Percentiles rank a stretch among this genome's conserved stretches.
Evolutionary conservation across 2,797 vertebrate genomes (phyloP).

Genomic region (Botia almorhae): DNA sequence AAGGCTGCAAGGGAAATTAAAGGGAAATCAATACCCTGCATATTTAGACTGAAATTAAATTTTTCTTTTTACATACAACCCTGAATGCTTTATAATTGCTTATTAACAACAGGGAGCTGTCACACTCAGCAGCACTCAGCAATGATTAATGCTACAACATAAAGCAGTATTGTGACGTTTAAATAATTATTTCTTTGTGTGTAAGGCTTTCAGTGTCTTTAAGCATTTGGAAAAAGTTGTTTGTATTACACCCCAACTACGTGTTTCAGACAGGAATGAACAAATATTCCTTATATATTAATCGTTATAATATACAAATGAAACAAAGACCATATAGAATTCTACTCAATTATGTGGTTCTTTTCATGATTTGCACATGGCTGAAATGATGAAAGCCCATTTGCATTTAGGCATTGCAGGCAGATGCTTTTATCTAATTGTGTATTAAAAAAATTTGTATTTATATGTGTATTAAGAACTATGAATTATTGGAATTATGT

Average conservation of each 20-base stretch:
- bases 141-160: not conserved
- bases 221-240: no score
- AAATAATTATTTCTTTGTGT: no score
- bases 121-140: not conserved
- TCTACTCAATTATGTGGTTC: not conserved
- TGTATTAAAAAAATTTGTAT: no score
- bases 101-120: slow-evolving; percentile 1
- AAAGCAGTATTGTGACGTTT: not conserved
- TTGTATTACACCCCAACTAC: not conserved
- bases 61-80: not conserved
- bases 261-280: not conserved
- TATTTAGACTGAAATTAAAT: slow-evolving; percentile 55
- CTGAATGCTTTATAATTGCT: not conserved
- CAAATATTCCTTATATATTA: not conserved
- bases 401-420: no score
- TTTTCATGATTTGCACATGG: not conserved
- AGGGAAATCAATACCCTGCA: slow-evolving; percentile 11
- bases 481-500: no score
- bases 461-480: no score
- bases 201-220: not conserved
- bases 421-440: no score
- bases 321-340: no score
- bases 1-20: slow-evolving; percentile 7
- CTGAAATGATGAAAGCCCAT: no score
- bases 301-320: not conserved